Evolutionary conservation across 2,888 invertebrate species (phyloP), one percentile per base, ranked within the genome.

Genomic region (Mylabris sibirica): DNA sequence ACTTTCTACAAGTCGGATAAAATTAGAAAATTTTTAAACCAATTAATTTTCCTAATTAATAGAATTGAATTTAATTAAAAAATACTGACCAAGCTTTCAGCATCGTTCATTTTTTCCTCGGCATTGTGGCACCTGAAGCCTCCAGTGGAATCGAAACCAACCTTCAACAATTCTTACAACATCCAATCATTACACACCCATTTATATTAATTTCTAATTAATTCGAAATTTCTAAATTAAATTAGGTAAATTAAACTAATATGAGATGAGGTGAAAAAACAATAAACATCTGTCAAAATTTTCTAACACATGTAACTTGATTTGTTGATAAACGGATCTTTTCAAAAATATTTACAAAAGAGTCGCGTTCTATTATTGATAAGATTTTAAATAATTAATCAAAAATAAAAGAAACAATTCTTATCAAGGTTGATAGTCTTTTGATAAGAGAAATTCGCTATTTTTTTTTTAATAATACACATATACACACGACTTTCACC

Each of bases 41-140:
- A 38, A 38, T 38, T 12, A 14, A 38, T 38, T 38, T 38, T 0
- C 3, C 38, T 0, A 38, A 38, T 38, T 38, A 38, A 12, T 38
- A 11, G 1, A 38, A 11, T 38, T 38, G 9, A 34, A 30, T 74
- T 74, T 5, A 30, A 30, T 30, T 30, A 30, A 30, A 30, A 72
- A 72, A 80, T 84, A 86, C 86, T 85, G 84, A 90, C 90, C 90
- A 90, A 90, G 88, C 90, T 90, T 87, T 90, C 90, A 81, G 89
- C 90, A 90, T 90, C 90, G 88, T 87, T 90, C 90, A 90, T 90
- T 89, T 88, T 90, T 90, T 89, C 87, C 88, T 88, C 86, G 88
- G 86, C 90, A 90, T 90, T 88, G 87, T 89, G 83, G 75, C 72
- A 38, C 38, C 53, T 26, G 22, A 11, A 44, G 17, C 17, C 44